Percentiles rank a stretch among this genome's conserved stretches.
Evolutionary conservation across 2,888 invertebrate genomes (phyloP).

Genomic region (Drosophila setosimentum): DNA sequence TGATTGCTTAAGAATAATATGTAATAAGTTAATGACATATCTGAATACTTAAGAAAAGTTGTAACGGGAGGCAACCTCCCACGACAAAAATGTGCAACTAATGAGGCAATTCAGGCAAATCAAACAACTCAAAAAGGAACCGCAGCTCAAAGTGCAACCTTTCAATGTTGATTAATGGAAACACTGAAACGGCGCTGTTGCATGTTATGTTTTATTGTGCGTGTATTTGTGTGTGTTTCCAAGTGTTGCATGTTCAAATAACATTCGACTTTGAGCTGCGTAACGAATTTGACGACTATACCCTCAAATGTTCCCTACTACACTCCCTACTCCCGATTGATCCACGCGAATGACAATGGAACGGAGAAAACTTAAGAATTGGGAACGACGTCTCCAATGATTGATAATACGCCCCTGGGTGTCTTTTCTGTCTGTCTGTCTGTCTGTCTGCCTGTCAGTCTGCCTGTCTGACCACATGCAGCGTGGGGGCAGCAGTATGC

Average conservation of each 20-base stretch:
- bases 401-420: conserved; percentile 63
- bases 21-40: conserved; percentile 16
- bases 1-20: not conserved
- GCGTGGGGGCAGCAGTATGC: conserved; percentile 38
- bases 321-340: conserved; percentile 34
- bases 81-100: conserved; percentile 53
- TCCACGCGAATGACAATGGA: conserved; percentile 38
- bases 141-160: conserved; percentile 47
- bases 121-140: conserved; percentile 37
- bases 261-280: conserved; percentile 71
- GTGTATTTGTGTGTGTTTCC: conserved; percentile 19
- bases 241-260: conserved; percentile 66
- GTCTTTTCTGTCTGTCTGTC: conserved; percentile 30
- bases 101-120: conserved; percentile 59
- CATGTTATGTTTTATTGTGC: conserved; percentile 18
- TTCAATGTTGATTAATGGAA: conserved; percentile 78
- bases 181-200: conserved; percentile 34
- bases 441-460: not conserved
- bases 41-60: conserved; percentile 35
- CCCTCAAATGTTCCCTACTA: not conserved
- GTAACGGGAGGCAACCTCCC: conserved; percentile 23
- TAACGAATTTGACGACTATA: conserved; percentile 66
- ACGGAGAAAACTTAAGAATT: conserved; percentile 14
- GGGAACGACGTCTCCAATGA: conserved; percentile 51
- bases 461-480: conserved; percentile 61